Conservation (phyloP, 2,113 vertebrate genomes). For the Lethenteron camtschaticum region DNA sequence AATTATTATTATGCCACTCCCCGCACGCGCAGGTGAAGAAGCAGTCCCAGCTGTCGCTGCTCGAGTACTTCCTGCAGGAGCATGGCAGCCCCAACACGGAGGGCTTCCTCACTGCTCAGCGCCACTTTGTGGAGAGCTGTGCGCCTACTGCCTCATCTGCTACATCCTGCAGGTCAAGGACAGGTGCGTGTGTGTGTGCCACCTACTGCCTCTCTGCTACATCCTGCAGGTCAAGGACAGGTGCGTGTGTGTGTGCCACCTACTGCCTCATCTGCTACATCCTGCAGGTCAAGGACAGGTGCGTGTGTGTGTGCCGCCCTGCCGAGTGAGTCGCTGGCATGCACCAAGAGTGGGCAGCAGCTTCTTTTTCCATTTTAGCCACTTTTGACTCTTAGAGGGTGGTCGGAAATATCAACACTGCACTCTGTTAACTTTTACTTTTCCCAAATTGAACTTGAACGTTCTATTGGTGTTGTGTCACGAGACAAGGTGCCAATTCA, state of each 20-base stretch:
- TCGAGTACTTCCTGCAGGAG: slow-evolving; percentile 77
- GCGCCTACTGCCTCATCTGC: slow-evolving; percentile 68
- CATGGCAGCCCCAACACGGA: slow-evolving; percentile 50
- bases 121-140: slow-evolving; percentile 74
- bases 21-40: slow-evolving; percentile 39
- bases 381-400: too few relatives aligned
- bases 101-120: slow-evolving; percentile 60
- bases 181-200: slow-evolving; percentile 25
- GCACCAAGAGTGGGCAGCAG: too few relatives aligned
- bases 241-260: slow-evolving; percentile 27
- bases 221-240: too few relatives aligned
- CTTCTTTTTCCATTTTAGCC: too few relatives aligned
- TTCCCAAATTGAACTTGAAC: too few relatives aligned
- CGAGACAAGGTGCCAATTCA: too few relatives aligned
- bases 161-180: slow-evolving; percentile 91
- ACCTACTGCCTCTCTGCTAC: too few relatives aligned
- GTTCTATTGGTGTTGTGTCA: too few relatives aligned
- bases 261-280: slow-evolving; percentile 83
- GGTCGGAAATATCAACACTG: too few relatives aligned
- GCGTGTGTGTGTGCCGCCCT: slow-evolving; percentile 6
- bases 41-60: slow-evolving; percentile 60
- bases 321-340: too few relatives aligned
- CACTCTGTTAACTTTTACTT: too few relatives aligned
- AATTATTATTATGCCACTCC: too few relatives aligned
- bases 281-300: slow-evolving; percentile 89